Evolutionary conservation across 2,888 invertebrate species (phyloP), one percentile per base, ranked within the genome.

Genomic region (Caenorhabditis macrosperma): DNA sequence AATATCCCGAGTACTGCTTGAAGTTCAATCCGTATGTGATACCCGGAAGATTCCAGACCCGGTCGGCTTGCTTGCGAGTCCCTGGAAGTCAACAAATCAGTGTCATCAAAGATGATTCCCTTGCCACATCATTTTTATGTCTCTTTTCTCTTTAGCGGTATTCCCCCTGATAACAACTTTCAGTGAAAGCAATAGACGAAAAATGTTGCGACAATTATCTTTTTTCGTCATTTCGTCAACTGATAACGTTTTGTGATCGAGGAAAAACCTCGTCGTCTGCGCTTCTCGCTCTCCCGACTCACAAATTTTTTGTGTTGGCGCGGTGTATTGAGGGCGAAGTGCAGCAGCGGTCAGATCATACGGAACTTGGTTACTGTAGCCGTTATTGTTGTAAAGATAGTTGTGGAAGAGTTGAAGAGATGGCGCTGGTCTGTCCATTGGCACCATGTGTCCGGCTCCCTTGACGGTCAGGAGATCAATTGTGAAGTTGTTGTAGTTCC

Each of bases 1-100:
- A 76, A 52, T 86, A 92, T 15, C 92, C 92, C 5, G 92, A 91
- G 82, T 91, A 92, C 52, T 92, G 92, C 74, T 90, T 90, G 90
- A 91, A 92, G 55, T 83, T 86, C 15, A 83, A 67, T 48, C 83
- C 77, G 61, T 86, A 88, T 7, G 86, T 86, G n/a, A 88, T 52
- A 38, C 88, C 88, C 17, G 86, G 86, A 17, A 86, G 77, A 38
- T 66, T 77, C 78, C 81, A 85, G 30, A 86, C 63, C 17, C 84
- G 75, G 57, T 86, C 86, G n/a, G 84, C 83, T 66, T 85, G 84
- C 48, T 85, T 85, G 12, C 86, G 68, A 20, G 84, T 84, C 59
- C 79, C 84, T 84, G 63, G 61, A 80, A 46, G 3, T 9, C 0
- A 9, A 35, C 15, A 22, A n/a, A 10, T 15, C 4, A 35, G 15